phyloP scores from a whole-genome alignment of 2,797 vertebrate genomes.

The Hoplostethus atlanticus region DNA sequence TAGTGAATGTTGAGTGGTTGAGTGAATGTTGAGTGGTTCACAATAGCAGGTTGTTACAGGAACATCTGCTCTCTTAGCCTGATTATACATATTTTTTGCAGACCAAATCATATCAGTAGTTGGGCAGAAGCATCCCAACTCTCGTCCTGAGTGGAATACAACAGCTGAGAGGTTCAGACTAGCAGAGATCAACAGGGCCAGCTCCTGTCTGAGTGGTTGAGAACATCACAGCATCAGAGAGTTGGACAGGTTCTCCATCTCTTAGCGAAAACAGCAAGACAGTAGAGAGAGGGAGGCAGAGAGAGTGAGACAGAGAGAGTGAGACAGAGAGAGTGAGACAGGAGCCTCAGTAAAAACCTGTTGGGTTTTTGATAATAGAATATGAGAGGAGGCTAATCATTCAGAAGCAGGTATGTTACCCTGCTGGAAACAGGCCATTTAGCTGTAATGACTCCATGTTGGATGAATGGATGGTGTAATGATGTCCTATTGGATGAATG shows the following conservation, averaged over 20 bases:
- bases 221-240: conserved; percentile 17
- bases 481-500: conserved; percentile 35
- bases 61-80: conserved; percentile 4
- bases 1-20: too few relatives aligned
- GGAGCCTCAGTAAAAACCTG: neutral
- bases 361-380: neutral
- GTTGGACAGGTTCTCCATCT: conserved; percentile 17
- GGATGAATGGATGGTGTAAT: conserved; percentile 42
- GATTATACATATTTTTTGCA: neutral
- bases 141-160: neutral
- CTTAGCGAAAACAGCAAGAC: conserved; percentile 11
- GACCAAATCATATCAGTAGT: neutral
- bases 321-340: too few relatives aligned
- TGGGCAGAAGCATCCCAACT: neutral
- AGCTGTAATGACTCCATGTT: conserved; percentile 19
- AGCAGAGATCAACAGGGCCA: neutral
- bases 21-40: neutral
- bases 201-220: neutral
- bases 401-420: conserved; percentile 18
- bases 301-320: too few relatives aligned
- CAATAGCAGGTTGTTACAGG: neutral
- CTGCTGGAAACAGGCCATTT: conserved; percentile 28
- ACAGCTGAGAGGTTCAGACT: neutral
- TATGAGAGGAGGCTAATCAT: neutral
- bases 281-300: neutral